These are phyloP conservation scores for Gadopsis bispinosus DNA, from an alignment of 2,797 vertebrate genomes.

Conservation along the genomic window DNA sequence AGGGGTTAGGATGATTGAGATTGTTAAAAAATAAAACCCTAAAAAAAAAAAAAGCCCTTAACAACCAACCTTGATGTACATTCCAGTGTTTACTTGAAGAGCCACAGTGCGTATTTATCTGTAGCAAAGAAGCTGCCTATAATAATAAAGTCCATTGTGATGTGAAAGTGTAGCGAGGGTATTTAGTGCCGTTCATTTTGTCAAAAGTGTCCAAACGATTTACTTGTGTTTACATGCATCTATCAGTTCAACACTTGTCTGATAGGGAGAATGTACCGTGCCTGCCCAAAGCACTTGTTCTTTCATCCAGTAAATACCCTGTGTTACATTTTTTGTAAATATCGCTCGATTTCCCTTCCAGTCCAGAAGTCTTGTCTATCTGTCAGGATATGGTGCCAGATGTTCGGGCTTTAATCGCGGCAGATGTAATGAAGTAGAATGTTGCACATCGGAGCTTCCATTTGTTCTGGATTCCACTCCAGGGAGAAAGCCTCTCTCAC, in stretches of 20 bases:
- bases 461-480: constrained; percentile 96
- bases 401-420: constrained; percentile 97
- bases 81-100: constrained; percentile 85
- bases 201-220: constrained; percentile 66
- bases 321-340: constrained; percentile 78
- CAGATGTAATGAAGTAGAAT: constrained; percentile 99
- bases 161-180: constrained; percentile 75
- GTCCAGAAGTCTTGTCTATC: constrained; percentile 93
- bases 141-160: constrained; percentile 83
- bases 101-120: constrained; percentile 83
- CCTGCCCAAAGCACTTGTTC: constrained; percentile 73
- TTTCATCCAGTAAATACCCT: constrained; percentile 79
- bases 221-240: constrained; percentile 71
- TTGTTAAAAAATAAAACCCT: constrained; percentile 44
- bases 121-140: constrained; percentile 80
- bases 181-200: constrained; percentile 69
- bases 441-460: constrained; percentile 97
- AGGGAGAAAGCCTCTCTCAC: constrained; percentile 96
- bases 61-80: constrained; percentile 78
- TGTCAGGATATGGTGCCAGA: constrained; percentile 95
- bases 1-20: constrained; percentile 69
- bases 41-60: constrained; percentile 51
- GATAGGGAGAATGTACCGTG: constrained; percentile 65
- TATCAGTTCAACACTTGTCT: constrained; percentile 70
- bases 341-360: constrained; percentile 82